These are phyloP conservation scores for Polypterus senegalus DNA, from an alignment of 2,113 vertebrate species.

Conservation along the genomic window DNA sequence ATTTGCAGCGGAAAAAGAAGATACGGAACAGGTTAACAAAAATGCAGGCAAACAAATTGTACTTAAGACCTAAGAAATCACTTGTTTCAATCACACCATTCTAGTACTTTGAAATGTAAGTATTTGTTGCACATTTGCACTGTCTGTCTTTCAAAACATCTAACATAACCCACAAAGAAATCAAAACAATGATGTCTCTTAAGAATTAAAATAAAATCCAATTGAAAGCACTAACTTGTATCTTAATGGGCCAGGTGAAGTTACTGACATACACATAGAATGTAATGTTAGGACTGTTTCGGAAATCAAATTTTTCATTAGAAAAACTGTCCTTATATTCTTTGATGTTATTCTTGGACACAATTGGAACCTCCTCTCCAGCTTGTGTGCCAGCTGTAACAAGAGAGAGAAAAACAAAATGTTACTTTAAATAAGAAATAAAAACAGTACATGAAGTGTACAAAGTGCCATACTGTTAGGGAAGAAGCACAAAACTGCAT, in stretches of 20 bases:
- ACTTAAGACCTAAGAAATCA: too few relatives aligned
- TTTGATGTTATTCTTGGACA: conserved; percentile 85
- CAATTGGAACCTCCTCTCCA: conserved; percentile 85
- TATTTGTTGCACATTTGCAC: too few relatives aligned
- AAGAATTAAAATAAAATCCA: not conserved
- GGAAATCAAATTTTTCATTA: conserved; percentile 97
- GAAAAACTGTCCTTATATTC: conserved; percentile 97
- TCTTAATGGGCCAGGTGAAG: conserved; percentile 97
- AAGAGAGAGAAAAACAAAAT: not conserved
- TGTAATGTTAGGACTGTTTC: conserved; percentile 92
- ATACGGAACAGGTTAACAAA: too few relatives aligned
- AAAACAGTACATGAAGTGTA: too few relatives aligned
- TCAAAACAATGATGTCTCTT: not conserved
- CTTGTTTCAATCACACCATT: too few relatives aligned
- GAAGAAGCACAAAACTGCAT: too few relatives aligned
- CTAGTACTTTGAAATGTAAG: too few relatives aligned
- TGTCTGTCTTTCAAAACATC: not conserved
- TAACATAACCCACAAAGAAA: not conserved
- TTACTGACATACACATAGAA: conserved; percentile 98
- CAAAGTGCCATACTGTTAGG: too few relatives aligned
- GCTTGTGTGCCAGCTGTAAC: conserved; percentile 79
- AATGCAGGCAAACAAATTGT: too few relatives aligned
- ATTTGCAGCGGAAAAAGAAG: too few relatives aligned
- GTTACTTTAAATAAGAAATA: not conserved
- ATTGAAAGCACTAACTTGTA: conserved; percentile 61